These are phyloP conservation scores for Anas platyrhynchos DNA, from an alignment of 2,113 vertebrate species.

Conservation along the genomic window DNA sequence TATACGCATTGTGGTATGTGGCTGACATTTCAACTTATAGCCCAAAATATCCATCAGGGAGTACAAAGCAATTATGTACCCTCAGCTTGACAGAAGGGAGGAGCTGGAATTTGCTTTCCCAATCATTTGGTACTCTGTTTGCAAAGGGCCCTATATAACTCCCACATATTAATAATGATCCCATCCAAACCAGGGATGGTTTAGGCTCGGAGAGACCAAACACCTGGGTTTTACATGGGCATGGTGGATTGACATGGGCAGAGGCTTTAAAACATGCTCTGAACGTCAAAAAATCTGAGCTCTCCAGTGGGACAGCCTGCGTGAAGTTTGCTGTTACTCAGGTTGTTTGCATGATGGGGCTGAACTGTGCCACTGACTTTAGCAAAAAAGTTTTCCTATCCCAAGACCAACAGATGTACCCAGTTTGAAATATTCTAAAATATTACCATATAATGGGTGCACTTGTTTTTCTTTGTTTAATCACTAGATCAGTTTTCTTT, in stretches of 20 bases:
- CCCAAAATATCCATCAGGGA: constrained; percentile 11
- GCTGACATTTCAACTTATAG: constrained; percentile 18
- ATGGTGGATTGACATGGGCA: accelerated
- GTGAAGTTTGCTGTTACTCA: not conserved
- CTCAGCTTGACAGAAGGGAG: constrained; percentile 14
- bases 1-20: not conserved
- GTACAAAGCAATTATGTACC: not conserved
- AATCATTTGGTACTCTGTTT: not conserved
- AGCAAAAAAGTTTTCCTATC: not conserved
- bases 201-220: not conserved
- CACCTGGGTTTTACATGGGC: not conserved
- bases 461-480: not conserved
- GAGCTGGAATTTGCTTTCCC: constrained; percentile 27
- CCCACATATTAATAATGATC: not conserved
- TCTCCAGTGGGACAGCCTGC: not conserved
- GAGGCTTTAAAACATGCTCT: not conserved
- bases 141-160: not conserved
- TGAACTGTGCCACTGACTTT: not conserved
- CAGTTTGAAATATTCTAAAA: not conserved
- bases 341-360: not conserved
- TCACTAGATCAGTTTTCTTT: not conserved
- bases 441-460: not conserved
- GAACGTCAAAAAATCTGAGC: constrained; percentile 6
- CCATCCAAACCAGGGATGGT: not conserved
- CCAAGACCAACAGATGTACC: not conserved